Evolutionary conservation across 2,797 vertebrate species (phyloP), one percentile per base, ranked within the genome.

Genomic region (Ptychobarbus kaznakovi): DNA sequence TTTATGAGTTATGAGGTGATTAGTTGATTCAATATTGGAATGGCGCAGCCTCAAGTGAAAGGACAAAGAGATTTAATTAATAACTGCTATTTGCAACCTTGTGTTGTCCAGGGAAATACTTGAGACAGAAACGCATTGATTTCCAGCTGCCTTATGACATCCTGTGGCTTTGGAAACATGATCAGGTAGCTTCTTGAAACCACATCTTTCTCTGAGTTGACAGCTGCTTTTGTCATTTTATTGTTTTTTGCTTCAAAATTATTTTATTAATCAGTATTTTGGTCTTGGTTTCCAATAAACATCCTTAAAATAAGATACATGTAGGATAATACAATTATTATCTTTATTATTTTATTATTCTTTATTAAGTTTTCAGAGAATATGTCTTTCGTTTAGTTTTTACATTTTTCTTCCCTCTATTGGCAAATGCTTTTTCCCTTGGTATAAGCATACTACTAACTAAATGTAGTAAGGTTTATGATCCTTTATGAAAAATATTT

Each of bases 141-240:
- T 99, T 99, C 94, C 98, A 99, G 95, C 96, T 99, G 95, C 98
- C 98, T 90, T 99, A 99, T 13, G 98, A 99, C 95, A 99, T 99
- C 94, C 95, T 99, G 90, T 99, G 98, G 98, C 97, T 99, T 93
- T 99, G 98, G 98, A 99, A 99, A 95, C 98, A 99, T 72, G 98
- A 99, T 94, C 98, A 99, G 98, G 98, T 99, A 95, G 91, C 35
- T 80, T 38, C 40, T 18, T 28, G 25, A 22, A 72, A 9, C 53
- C 61, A 44, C 63, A 42, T 53, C 69, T 49, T 73, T 12, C 4
- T 22, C 2, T 73, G 18, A 69, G 9, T 20, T 38, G 44, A 66
- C 72, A 40, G 22, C 84, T 65, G 20, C 18, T n/a, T 66, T 49
- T 79, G 49, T 81, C 51, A 69, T 42, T 78, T 40, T 58, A 32